Percentiles rank a stretch among this genome's conserved stretches.
These are phyloP conservation scores for Pogonocichla stellata DNA, from an alignment of 2,113 vertebrate genomes.

Conservation along the genomic window DNA sequence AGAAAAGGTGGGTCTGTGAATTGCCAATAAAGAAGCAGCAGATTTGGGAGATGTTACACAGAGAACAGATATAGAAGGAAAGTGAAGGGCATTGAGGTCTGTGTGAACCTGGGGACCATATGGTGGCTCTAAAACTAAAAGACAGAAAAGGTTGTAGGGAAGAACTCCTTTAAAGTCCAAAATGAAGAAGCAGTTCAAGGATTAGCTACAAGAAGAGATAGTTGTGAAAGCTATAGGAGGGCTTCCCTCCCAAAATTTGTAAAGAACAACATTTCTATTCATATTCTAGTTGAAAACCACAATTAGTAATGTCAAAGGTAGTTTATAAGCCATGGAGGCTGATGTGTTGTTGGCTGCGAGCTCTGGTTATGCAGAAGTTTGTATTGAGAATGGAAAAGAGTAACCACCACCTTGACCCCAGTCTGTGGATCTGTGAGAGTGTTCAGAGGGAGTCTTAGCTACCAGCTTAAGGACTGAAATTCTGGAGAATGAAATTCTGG, in stretches of 20 bases:
- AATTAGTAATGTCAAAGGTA: background rate
- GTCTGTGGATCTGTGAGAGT: background rate
- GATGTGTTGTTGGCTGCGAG: background rate
- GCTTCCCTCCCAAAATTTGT: background rate
- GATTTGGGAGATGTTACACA: background rate
- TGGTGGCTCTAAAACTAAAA: background rate
- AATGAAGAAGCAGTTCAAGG: background rate
- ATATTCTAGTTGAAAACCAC: background rate
- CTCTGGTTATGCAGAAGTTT: background rate
- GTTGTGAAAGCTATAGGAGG: background rate
- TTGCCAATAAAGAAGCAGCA: background rate
- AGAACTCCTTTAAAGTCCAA: background rate
- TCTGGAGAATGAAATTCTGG: too few relatives aligned
- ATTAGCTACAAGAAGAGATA: background rate
- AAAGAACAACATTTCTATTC: background rate
- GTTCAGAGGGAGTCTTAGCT: background rate
- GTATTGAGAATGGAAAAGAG: background rate
- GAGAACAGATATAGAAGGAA: background rate
- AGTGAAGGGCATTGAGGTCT: background rate
- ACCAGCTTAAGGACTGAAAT: background rate
- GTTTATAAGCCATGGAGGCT: background rate
- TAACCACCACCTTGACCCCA: background rate
- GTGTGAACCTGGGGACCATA: background rate
- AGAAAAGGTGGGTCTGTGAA: background rate
- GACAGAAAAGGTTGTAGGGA: background rate